Evolutionary conservation across 53 echinoderm and acorn worm genomes (phyloP).

Genomic region (Apostichopus leukothele): DNA sequence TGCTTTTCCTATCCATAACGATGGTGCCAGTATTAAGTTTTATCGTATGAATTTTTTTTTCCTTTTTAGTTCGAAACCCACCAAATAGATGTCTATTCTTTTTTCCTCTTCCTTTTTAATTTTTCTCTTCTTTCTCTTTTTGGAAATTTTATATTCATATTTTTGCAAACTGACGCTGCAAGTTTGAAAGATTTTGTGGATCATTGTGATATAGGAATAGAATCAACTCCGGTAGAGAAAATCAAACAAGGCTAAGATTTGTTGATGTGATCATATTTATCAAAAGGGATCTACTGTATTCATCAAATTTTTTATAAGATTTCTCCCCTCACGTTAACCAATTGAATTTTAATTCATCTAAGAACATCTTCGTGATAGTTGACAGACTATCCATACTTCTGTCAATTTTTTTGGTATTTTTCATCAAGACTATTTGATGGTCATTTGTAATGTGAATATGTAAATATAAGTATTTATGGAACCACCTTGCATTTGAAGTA

Average conservation of each 20-base stretch:
- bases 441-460: conserved; percentile 31
- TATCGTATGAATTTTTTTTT: background rate
- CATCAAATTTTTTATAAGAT: too few relatives aligned
- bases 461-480: conserved; percentile 41
- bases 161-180: background rate
- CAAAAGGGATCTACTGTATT: too few relatives aligned
- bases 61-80: background rate
- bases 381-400: too few relatives aligned
- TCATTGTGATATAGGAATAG: background rate
- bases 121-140: background rate
- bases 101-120: too few relatives aligned
- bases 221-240: background rate
- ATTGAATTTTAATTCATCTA: too few relatives aligned
- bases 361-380: too few relatives aligned
- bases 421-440: background rate
- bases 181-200: background rate
- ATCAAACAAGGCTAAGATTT: too few relatives aligned
- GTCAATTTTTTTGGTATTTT: too few relatives aligned
- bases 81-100: background rate
- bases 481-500: background rate
- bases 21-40: background rate
- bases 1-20: background rate
- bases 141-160: background rate
- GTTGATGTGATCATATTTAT: too few relatives aligned
- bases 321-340: too few relatives aligned